Base-by-base conservation (phyloP, 2,888 invertebrate genomes). In the Schizaphis graminum region DNA sequence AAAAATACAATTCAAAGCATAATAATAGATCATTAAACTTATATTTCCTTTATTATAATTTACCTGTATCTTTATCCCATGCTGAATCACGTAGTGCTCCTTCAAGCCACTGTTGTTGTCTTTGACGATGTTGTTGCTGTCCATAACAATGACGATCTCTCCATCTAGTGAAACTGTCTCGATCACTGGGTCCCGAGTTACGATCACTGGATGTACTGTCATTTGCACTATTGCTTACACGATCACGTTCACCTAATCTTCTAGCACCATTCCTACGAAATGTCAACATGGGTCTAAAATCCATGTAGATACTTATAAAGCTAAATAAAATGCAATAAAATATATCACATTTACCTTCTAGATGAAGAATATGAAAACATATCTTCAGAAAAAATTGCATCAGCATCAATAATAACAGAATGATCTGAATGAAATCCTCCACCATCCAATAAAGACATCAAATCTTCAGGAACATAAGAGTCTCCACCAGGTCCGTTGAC, bases 351-450 rank as follows among this genome's bases (percentile, higher is more conserved):
- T 97, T 97, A 98, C 98, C 97, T 98, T 96, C 98, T 97, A 96
- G 98, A 97, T 95, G 98, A 97, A 95, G 98, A 98, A 96, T 99
- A 99, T 95, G 98, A 99, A 96, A 99, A 99, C 98, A 99, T 98
- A 96, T 99, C 99, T 96, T 99, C 99, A 41, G 98, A 98, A 96
- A 99, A 99, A 97, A 99, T 98, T 92, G 98, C 98, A 96, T 99
- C 99, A 0, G 99, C 98, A 96, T 99, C 99, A 95, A 99, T 99
- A 95, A 99, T 99, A 95, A 99, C 99, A 28, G 99, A 98, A 96
- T 98, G 98, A 96, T 99, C 99, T 95, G 98, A 97, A 96, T 98
- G 98, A 96, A 98, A 98, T 96, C 98, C 98, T 88, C 99, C 99
- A 95, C 98, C 98, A 96, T 99, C 99, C 93, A 99, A 96, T 89